Evolutionary conservation across 2,797 vertebrate genomes (phyloP).

Genomic region (Rhinogobio ventralis): DNA sequence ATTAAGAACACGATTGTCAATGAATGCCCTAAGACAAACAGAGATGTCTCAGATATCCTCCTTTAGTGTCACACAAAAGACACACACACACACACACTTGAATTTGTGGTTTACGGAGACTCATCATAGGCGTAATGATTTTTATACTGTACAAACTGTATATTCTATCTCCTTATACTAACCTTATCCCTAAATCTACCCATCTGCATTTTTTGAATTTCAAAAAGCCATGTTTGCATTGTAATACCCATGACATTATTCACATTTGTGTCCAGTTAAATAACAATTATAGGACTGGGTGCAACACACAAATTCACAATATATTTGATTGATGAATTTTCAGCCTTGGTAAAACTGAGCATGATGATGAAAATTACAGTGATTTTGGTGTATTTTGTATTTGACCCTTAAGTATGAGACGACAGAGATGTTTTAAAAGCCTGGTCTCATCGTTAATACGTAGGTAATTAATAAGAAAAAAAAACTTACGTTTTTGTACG

Average conservation of each 20-base stretch:
- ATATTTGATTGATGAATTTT: neutral
- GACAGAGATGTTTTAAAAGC: neutral
- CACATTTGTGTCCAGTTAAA: too few species aligned
- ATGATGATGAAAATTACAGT: neutral
- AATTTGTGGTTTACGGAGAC: neutral
- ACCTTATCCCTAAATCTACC: too few species aligned
- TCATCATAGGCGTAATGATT: neutral
- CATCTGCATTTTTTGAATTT: too few species aligned
- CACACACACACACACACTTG: neutral
- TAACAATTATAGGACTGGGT: neutral
- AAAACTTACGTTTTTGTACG: too few species aligned
- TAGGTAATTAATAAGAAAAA: too few species aligned
- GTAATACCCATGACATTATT: too few species aligned
- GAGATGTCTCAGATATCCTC: slow-evolving; percentile 3
- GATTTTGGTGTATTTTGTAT: neutral
- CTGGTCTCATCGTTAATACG: too few species aligned
- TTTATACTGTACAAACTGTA: neutral
- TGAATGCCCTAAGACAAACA: slow-evolving; percentile 13
- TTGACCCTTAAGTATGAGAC: too few species aligned
- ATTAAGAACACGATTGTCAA: slow-evolving; percentile 36
- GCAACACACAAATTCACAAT: neutral
- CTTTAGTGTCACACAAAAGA: neutral
- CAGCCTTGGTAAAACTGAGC: neutral
- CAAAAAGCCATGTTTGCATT: too few species aligned
- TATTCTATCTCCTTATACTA: too few species aligned